Evolutionary conservation across 1,140 invertebrate species (phyloP), one percentile per base, ranked within the genome.

Genomic region (Rhynchophorus ferrugineus): DNA sequence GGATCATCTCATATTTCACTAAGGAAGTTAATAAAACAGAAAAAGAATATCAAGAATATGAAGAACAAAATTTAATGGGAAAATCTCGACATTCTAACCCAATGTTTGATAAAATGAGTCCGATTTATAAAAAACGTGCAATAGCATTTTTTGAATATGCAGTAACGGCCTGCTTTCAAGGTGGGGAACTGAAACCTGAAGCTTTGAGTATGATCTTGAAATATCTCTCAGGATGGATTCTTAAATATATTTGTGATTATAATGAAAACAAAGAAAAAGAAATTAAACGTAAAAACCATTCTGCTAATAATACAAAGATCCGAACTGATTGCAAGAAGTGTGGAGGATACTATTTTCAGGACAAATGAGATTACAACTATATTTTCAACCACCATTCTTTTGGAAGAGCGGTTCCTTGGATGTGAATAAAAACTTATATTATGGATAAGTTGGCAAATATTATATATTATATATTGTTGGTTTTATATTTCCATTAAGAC

Each of bases 1-100:
- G 54, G 24, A 54, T 55, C 9, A 51, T 49, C n/a, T 39, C 48
- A 3, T 55, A 44, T 42, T 61, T 61, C 17, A 52, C 38, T 24
- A 7, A 49, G 19, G 24, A 38, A 39, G 55, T 53, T 16, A 33
- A 53, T 14, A 19, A 51, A 11, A 7, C 42, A 34, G 54, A 56
- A 21, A 13, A 50, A 8, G 7, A 53, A 13, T 59, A 59, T 29
- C 13, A 49, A 21, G 49, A 20, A n/a, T 61, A 44, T 46, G 8
- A 35, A 19, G n/a, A 17, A n/a, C n/a, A n/a, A n/a, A n/a, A n/a
- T n/a, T n/a, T n/a, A 16, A 59, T 57, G 3, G 39, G 41, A 1
- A 37, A 56, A 35, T 1, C 39, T 3, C 19, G 34, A 7, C 49
- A 57, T 39, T 50, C 42, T 16, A 3, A 57, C 14, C 36, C 44